Percentiles rank a stretch among this genome's conserved stretches.
phyloP scores from a whole-genome alignment of 2,888 invertebrate species.

The Drosophila neutralis region DNA sequence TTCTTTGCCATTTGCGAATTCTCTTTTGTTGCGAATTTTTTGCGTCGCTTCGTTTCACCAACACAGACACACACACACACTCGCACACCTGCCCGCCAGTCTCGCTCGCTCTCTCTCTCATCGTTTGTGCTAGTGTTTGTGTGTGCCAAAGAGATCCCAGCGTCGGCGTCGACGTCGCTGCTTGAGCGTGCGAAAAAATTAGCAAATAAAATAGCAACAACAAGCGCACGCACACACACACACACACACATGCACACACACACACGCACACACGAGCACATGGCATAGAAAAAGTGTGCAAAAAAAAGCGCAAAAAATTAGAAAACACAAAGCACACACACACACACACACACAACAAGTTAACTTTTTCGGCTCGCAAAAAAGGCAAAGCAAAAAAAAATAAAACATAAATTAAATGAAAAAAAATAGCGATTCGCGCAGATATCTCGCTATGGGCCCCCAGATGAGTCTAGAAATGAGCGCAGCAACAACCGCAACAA shows the following conservation, averaged over 20 bases:
- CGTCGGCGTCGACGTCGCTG: conserved; percentile 28
- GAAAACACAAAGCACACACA: conserved; percentile 60
- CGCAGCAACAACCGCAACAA: conserved; percentile 41
- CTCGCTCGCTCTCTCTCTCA: not conserved
- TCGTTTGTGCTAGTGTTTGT: conserved; percentile 19
- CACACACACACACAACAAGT: conserved; percentile 53
- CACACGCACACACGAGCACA: conserved; percentile 38
- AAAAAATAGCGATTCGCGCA: conserved; percentile 58
- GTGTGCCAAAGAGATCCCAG: conserved; percentile 66
- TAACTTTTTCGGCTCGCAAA: conserved; percentile 61
- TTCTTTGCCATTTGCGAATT: conserved; percentile 73
- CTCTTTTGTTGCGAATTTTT: conserved; percentile 69
- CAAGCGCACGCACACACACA: conserved; percentile 31
- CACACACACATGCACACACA: conserved; percentile 32
- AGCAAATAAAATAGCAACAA: conserved; percentile 62
- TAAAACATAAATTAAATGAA: conserved; percentile 67
- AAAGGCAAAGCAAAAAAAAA: conserved; percentile 38
- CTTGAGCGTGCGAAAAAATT: conserved; percentile 67
- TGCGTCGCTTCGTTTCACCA: conserved; percentile 32
- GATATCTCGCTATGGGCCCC: conserved; percentile 57
- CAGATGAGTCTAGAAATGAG: conserved; percentile 57
- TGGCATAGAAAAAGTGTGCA: conserved; percentile 66
- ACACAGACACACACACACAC: conserved; percentile 18
- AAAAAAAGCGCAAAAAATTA: conserved; percentile 60
- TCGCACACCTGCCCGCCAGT: conserved; percentile 8